These are phyloP conservation scores for Drosophila insularis DNA, from an alignment of 1,140 invertebrate species.

Conservation along the genomic window DNA sequence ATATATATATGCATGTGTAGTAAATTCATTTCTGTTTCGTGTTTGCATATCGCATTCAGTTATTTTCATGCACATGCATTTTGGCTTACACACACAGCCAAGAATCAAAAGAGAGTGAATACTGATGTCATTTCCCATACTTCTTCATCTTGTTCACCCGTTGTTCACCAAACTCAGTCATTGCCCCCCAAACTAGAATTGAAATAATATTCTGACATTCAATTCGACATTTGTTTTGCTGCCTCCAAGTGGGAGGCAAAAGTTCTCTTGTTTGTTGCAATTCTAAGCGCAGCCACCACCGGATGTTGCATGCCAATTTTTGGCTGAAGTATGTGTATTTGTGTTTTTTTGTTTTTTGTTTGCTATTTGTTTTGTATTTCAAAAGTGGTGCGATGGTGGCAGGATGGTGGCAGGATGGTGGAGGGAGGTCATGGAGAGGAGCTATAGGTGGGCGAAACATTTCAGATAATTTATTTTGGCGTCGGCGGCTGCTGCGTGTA, in stretches of 20 bases:
- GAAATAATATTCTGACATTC: slow-evolving; percentile 77
- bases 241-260: not conserved
- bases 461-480: slow-evolving; percentile 78
- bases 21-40: slow-evolving; percentile 71
- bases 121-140: slow-evolving; percentile 7
- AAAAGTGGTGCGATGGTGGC: not conserved
- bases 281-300: slow-evolving; percentile 75
- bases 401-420: not conserved
- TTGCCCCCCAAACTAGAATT: slow-evolving; percentile 5
- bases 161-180: not conserved
- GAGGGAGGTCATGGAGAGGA: not conserved
- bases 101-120: slow-evolving; percentile 32
- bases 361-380: slow-evolving; percentile 32
- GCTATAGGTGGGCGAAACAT: slow-evolving; percentile 24
- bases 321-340: slow-evolving; percentile 47
- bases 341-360: slow-evolving; percentile 27
- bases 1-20: slow-evolving; percentile 5
- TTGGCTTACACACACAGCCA: slow-evolving; percentile 59
- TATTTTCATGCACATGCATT: slow-evolving; percentile 75
- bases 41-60: slow-evolving; percentile 71
- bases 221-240: slow-evolving; percentile 76
- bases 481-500: slow-evolving; percentile 60
- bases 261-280: slow-evolving; percentile 54
- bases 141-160: not conserved
- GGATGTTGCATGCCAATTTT: slow-evolving; percentile 80